Percentiles rank a stretch among this genome's conserved stretches.
Evolutionary conservation across 1,140 invertebrate genomes (phyloP).

Genomic region (Maniola jurtina): DNA sequence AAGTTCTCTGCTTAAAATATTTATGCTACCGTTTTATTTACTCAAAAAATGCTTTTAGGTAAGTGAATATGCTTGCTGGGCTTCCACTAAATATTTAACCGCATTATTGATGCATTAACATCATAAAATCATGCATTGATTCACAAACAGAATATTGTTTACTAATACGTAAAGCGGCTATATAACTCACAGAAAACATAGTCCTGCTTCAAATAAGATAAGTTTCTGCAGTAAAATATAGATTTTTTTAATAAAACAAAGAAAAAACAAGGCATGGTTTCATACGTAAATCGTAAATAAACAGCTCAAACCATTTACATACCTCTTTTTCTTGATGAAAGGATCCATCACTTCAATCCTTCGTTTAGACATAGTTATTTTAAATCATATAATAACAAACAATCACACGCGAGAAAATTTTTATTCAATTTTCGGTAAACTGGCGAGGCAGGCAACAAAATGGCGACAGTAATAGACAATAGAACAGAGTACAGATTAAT

Average conservation of each 20-base stretch:
- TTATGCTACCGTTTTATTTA: too few species aligned
- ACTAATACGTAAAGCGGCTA: not conserved
- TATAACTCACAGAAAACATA: not conserved
- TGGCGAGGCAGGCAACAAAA: slow-evolving; percentile 58
- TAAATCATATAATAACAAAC: slow-evolving; percentile 48
- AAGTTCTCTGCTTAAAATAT: too few species aligned
- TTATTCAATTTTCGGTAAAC: slow-evolving; percentile 37
- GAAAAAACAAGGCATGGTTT: slow-evolving; percentile 23
- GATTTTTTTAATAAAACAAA: slow-evolving; percentile 28
- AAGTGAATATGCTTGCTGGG: too few species aligned
- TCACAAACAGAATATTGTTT: not conserved
- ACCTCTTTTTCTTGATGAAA: slow-evolving; percentile 88
- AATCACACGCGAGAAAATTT: slow-evolving; percentile 40
- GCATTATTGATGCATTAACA: too few species aligned
- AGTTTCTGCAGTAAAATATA: not conserved
- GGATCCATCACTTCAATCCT: slow-evolving; percentile 91
- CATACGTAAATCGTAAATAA: not conserved
- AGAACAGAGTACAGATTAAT: too few species aligned
- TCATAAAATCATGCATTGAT: too few species aligned
- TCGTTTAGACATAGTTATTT: slow-evolving; percentile 85
- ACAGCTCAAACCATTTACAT: slow-evolving; percentile 48
- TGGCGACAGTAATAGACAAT: slow-evolving; percentile 43
- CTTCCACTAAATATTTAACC: too few species aligned
- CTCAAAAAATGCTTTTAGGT: too few species aligned
- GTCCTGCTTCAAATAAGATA: not conserved